Evolutionary conservation across 1,140 invertebrate genomes (phyloP).

Genomic region (Drosophila lini): DNA sequence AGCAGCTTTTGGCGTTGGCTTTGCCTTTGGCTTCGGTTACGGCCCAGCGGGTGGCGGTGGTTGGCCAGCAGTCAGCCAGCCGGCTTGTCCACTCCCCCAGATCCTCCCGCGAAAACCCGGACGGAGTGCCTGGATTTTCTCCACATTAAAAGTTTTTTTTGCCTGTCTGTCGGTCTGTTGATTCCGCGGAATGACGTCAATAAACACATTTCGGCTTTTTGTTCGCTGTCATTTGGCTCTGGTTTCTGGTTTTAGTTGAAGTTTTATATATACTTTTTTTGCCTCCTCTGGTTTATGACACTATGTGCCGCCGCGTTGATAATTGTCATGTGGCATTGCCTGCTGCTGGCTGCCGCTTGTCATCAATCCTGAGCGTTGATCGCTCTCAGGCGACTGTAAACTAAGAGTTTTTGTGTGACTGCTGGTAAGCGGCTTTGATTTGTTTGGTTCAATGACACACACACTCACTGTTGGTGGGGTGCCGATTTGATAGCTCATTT

Average conservation of each 20-base stretch:
- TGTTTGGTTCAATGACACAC: constrained; percentile 73
- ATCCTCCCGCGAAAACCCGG: constrained; percentile 35
- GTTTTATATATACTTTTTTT: constrained; percentile 22
- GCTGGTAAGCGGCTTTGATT: constrained; percentile 75
- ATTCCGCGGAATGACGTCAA: constrained; percentile 72
- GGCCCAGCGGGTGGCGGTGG: constrained; percentile 66
- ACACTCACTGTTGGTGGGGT: constrained; percentile 32
- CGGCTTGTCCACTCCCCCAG: constrained; percentile 29
- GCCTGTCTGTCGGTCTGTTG: constrained; percentile 40
- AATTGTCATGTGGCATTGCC: constrained; percentile 74
- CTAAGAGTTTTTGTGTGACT: constrained; percentile 62
- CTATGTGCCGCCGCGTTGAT: constrained; percentile 44
- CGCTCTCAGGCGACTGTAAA: constrained; percentile 44
- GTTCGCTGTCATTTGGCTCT: constrained; percentile 53
- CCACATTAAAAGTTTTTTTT: constrained; percentile 48
- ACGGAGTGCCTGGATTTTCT: constrained; percentile 62
- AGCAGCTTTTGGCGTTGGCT: constrained; percentile 28
- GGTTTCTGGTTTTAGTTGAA: constrained; percentile 44
- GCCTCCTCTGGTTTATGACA: constrained; percentile 61
- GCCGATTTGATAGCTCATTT: constrained; percentile 79
- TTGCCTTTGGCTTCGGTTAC: constrained; percentile 33
- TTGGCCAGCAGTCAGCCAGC: constrained; percentile 21
- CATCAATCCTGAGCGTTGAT: constrained; percentile 71
- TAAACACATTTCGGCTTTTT: constrained; percentile 74
- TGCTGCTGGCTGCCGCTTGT: constrained; percentile 48